phyloP scores from a whole-genome alignment of 2,113 vertebrate species.

The Pampusana beccarii region DNA sequence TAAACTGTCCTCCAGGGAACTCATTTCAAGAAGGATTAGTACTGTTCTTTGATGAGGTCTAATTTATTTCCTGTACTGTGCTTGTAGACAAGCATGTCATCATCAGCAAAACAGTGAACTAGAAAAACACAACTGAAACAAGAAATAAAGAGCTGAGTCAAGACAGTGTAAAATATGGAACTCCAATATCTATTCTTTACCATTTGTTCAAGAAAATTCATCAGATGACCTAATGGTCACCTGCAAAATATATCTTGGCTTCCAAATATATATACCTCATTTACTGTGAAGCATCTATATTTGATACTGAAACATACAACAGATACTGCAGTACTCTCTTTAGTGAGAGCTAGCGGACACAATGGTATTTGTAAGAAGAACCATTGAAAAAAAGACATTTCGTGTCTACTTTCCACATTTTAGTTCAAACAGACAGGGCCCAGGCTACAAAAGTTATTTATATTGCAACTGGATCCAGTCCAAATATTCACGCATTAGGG shows the following conservation, averaged over 20 bases:
- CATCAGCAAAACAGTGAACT: background rate
- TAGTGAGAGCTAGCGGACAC: background rate
- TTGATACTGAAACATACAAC: background rate
- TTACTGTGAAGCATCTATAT: background rate
- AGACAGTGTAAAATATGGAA: background rate
- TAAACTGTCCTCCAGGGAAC: slow-evolving; percentile 2
- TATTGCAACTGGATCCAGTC: background rate
- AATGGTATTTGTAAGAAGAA: background rate
- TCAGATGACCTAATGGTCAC: background rate
- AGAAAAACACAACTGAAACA: background rate
- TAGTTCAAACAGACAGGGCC: background rate
- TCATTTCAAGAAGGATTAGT: background rate
- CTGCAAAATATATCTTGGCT: background rate
- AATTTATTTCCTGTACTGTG: slow-evolving; percentile 1
- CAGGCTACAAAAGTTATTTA: background rate
- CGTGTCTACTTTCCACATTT: background rate
- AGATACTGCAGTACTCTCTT: background rate
- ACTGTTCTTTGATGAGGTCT: background rate
- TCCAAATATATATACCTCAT: background rate
- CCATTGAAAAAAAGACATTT: background rate
- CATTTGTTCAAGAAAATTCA: background rate
- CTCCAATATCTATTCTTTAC: background rate
- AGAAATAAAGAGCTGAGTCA: background rate
- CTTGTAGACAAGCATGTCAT: slow-evolving; percentile 4
- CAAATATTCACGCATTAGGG: background rate